Conservation (phyloP, 92 coral and sea anemone genomes). For the Scolanthus callimorphus region DNA sequence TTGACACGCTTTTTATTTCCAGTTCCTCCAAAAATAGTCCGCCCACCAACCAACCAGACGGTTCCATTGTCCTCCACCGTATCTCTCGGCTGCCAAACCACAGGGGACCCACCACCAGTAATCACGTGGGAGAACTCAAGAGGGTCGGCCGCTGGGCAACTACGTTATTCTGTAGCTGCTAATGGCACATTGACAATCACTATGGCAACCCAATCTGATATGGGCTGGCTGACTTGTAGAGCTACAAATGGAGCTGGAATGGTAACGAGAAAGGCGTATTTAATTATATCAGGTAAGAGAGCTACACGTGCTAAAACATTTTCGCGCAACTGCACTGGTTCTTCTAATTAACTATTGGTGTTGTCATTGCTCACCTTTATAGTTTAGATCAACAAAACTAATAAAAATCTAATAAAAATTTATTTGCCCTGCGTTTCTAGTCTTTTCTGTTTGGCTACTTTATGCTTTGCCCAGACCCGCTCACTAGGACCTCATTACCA, state of each 20-base stretch:
- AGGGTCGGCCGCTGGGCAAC: conserved; percentile 5
- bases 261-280: conserved; percentile 23
- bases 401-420: too few relatives aligned
- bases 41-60: conserved; percentile 59
- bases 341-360: too few relatives aligned
- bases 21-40: conserved; percentile 61
- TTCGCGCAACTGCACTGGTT: too few relatives aligned
- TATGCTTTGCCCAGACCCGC: too few relatives aligned
- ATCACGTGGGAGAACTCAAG: conserved; percentile 73
- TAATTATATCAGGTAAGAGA: conserved; percentile 56
- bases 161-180: conserved; percentile 31
- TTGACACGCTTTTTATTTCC: not conserved
- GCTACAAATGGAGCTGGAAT: conserved; percentile 66
- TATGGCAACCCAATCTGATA: conserved; percentile 36
- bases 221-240: conserved; percentile 56
- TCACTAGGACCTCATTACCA: too few relatives aligned
- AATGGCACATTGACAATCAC: conserved; percentile 46
- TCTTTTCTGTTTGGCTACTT: too few relatives aligned
- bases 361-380: too few relatives aligned
- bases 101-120: conserved; percentile 72
- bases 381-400: too few relatives aligned
- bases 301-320: too few relatives aligned
- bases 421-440: too few relatives aligned
- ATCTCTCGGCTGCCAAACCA: conserved; percentile 51
- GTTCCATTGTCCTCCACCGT: conserved; percentile 52